A percentile compares a stretch with the other conserved stretches of the same genome.
Conservation (phyloP, 2,888 invertebrate genomes). For the Trisateles emortualis region DNA sequence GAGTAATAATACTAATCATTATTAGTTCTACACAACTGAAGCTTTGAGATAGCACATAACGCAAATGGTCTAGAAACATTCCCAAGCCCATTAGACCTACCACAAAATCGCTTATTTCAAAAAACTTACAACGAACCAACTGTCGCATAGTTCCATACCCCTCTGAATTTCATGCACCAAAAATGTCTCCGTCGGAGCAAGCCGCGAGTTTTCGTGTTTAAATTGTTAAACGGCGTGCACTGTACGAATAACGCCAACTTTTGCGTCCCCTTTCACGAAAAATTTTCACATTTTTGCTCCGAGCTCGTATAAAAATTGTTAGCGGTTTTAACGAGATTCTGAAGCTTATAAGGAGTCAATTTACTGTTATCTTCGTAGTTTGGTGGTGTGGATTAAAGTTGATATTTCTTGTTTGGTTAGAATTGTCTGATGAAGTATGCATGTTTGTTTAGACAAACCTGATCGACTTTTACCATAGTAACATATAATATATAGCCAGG, state of each 20-base stretch:
- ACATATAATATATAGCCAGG: too few relatives aligned
- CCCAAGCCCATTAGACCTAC: constrained; percentile 2
- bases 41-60: background rate
- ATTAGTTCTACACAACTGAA: too few relatives aligned
- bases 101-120: constrained; percentile 19
- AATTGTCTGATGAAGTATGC: background rate
- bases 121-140: constrained; percentile 13
- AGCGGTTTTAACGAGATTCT: constrained; percentile 46
- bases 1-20: too few relatives aligned
- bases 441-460: too few relatives aligned
- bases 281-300: constrained; percentile 43
- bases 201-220: constrained; percentile 67
- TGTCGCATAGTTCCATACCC: constrained; percentile 40
- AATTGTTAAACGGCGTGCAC: constrained; percentile 71
- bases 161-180: constrained; percentile 72
- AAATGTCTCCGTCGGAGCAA: constrained; percentile 65
- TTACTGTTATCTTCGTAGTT: constrained; percentile 23
- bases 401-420: background rate
- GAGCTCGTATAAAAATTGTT: constrained; percentile 36
- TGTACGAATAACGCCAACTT: constrained; percentile 48
- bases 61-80: background rate
- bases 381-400: constrained; percentile 1
- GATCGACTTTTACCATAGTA: too few relatives aligned
- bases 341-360: constrained; percentile 30
- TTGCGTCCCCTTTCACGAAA: constrained; percentile 28